Conservation (phyloP, 2,888 invertebrate genomes). For the Lagria hirta region DNA sequence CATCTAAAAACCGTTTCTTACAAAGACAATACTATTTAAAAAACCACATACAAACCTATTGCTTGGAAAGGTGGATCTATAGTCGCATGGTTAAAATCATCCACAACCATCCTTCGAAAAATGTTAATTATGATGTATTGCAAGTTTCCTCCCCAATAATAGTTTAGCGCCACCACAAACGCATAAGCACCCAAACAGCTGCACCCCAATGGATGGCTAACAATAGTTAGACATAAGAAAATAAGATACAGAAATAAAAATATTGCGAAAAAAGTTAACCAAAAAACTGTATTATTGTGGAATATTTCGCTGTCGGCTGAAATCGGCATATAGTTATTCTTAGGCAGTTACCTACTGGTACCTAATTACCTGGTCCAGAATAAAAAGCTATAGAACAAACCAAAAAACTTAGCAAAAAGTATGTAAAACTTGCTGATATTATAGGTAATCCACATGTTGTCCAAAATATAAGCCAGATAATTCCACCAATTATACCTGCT, state of each 20-base stretch:
- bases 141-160: conserved; percentile 65
- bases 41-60: conserved; percentile 56
- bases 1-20: conserved; percentile 56
- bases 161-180: conserved; percentile 64
- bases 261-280: conserved; percentile 59
- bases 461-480: conserved; percentile 65
- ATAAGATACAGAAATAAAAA: conserved; percentile 40
- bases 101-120: conserved; percentile 63
- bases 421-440: conserved; percentile 61
- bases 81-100: conserved; percentile 61
- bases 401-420: conserved; percentile 64
- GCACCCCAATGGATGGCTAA: conserved; percentile 65
- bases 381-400: conserved; percentile 54
- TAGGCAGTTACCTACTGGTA: no score
- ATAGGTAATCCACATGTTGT: conserved; percentile 64
- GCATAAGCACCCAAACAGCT: conserved; percentile 67
- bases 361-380: conserved; percentile 34
- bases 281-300: conserved; percentile 62
- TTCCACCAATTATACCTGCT: conserved; percentile 62
- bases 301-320: conserved; percentile 56
- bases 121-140: conserved; percentile 70
- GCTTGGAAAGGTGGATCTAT: conserved; percentile 63
- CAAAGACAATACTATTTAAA: background rate
- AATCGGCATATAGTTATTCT: no score
- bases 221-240: conserved; percentile 56